Base-by-base conservation (phyloP, 2,797 vertebrate species). In the Cyprinella venusta region DNA sequence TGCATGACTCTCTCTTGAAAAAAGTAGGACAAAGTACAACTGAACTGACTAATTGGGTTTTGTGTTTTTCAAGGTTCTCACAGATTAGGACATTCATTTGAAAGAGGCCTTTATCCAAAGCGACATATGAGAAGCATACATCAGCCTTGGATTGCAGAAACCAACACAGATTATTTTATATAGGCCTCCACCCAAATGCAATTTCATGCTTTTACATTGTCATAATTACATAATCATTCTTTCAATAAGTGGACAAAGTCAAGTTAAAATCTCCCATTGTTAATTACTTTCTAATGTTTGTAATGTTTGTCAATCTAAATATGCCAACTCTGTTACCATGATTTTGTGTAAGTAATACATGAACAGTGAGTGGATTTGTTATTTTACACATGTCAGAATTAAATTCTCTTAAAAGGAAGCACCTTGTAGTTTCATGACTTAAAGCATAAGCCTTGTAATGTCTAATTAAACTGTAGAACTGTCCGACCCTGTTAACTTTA, bases 41-140 rank as follows among this genome's bases (percentile, higher is more conserved):
- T 18, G n/a, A 24, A 52, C 2, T 36, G 30, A 72, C 69, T 72
- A 64, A 64, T 64, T 33, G 18, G 7, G 56, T 24, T 72, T 8
- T 82, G 6, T 85, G 40, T 65, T 75, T 70, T 68, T 40, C 10
- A 74, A 82, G 79, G 48, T 77, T 30, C 59, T 82, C 0, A 8
- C 56, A n/a, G 30, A 71, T 70, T 70, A 77, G 59, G 64, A 76
- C n/a, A 30, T 26, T 54, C 33, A 38, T 52, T 74, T 54, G 12
- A 33, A 10, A 56, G 48, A 52, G 18, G 21, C 30, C 33, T 72
- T 72, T 52, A 72, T 72, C 48, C 12, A 54, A 36, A 54, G 48
- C 0, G 16, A 19, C 18, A 38, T 38, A 65, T 38, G 9, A 72
- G 45, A 33, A 50, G 26, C 70, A 71, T 71, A 30, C 12, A 33